Base-by-base conservation (phyloP, 2,888 invertebrate species). In the Spilosoma lubricipeda region DNA sequence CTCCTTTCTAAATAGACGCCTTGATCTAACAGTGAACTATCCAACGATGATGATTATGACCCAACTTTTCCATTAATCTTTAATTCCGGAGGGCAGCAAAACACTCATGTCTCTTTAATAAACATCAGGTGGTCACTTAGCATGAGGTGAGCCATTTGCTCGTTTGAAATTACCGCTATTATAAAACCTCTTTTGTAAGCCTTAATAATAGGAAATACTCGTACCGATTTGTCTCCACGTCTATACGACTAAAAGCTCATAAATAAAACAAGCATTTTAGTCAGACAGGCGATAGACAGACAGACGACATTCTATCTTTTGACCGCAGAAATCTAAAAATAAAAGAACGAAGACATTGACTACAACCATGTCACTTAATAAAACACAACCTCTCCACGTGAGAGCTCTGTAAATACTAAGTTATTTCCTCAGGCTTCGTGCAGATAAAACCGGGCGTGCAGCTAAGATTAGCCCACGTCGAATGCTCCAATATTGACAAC, bases 401-500 rank as follows among this genome's bases (percentile, higher is more conserved):
- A 65, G 67, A 69, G 33, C 67, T 67, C 59, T 71, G 36, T 27
- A 73, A 75, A 78, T 68, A 75, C 42, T 33, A 30, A 73, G 52
- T 71, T 66, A 69, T 75, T 69, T 70, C 56, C 59, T 48, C 33
- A 67, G 27, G 67, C 39, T 67, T 27, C 59, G 63, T n/a, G 11
- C 63, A 72, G 71, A 70, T 74, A 77, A 72, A 76, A 67, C 66
- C 42, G 52, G 59, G 69, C 72, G 73, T 76, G 73, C 65, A 72
- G 74, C 71, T 77, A 64, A 84, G 77, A 83, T 83, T 84, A 82
- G 80, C 82, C 48, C 52, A 56, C 78, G 68, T 71, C 56, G 59
- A 77, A 78, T 73, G 75, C 74, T 73, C 65, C 80, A 80, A 77
- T 80, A 80, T 84, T 78, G 82, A 76, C 76, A 75, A 66, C 74